phyloP scores from a whole-genome alignment of 37 sponge, comb jelly and placozoan species.

The Geodia barretti region DNA sequence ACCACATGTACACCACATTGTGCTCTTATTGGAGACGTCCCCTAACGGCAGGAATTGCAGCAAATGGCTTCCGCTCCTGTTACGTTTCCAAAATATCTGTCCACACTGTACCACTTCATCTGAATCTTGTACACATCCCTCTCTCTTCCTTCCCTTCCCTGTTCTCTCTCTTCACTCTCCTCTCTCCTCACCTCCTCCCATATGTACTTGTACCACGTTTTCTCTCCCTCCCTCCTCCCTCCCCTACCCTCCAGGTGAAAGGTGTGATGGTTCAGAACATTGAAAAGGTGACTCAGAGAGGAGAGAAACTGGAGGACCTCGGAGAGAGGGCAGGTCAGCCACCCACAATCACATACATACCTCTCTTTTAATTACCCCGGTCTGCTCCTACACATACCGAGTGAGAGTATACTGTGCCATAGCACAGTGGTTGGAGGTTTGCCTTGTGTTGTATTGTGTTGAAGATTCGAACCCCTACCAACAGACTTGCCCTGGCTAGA shows the following conservation, averaged over 20 bases:
- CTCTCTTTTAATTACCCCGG: neutral
- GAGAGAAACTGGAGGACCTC: constrained; percentile 75
- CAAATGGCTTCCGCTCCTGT: too few species aligned
- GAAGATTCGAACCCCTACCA: neutral
- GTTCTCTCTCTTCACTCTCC: neutral
- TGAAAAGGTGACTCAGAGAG: constrained; percentile 68
- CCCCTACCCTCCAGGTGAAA: constrained; percentile 46
- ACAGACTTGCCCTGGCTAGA: too few species aligned
- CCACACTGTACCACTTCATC: too few species aligned
- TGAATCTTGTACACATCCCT: too few species aligned
- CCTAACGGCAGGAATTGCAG: too few species aligned
- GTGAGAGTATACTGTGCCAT: neutral
- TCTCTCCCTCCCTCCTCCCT: neutral
- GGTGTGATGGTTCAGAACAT: constrained; percentile 71
- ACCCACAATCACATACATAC: neutral
- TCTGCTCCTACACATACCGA: neutral
- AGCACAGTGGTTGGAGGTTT: neutral
- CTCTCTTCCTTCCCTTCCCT: neutral
- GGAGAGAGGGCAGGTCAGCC: constrained; percentile 77
- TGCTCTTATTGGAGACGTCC: too few species aligned
- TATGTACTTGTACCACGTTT: neutral
- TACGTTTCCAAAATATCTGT: too few species aligned
- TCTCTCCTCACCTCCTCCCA: neutral
- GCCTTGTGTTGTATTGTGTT: neutral
- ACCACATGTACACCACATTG: too few species aligned